A percentile compares a stretch with the other conserved stretches of the same genome.
phyloP scores from a whole-genome alignment of 2,888 invertebrate species.

The Zygogramma bicolorata region DNA sequence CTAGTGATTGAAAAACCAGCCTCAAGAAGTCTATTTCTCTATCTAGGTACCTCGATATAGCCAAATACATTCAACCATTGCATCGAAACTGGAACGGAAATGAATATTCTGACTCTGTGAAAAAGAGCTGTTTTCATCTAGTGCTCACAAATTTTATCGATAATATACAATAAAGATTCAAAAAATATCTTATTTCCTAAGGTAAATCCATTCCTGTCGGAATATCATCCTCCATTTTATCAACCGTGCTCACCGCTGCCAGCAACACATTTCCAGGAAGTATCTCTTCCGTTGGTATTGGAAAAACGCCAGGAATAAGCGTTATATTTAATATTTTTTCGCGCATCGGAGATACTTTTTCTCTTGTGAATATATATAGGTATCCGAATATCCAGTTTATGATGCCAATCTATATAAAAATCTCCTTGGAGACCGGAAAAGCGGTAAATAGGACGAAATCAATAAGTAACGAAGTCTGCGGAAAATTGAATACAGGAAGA shows the following conservation, averaged over 20 bases:
- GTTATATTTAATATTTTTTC: neutral
- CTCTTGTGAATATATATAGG: neutral
- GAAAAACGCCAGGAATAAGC: conserved; percentile 21
- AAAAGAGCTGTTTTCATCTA: neutral
- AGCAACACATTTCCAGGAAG: conserved; percentile 30
- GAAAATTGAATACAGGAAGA: conserved; percentile 26
- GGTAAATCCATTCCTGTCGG: conserved; percentile 5
- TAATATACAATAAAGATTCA: neutral
- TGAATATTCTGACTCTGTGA: no score
- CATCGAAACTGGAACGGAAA: no score
- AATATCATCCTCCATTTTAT: conserved; percentile 37
- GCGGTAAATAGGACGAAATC: conserved; percentile 24
- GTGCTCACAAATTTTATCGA: neutral
- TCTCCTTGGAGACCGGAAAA: conserved; percentile 19
- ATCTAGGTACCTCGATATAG: no score
- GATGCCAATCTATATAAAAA: conserved; percentile 29
- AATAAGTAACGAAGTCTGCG: conserved; percentile 25
- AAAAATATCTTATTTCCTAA: neutral
- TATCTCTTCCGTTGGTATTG: conserved; percentile 21
- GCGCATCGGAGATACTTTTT: neutral
- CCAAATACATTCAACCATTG: no score
- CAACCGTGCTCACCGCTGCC: conserved; percentile 34
- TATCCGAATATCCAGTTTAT: conserved; percentile 23
- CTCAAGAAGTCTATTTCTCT: no score
- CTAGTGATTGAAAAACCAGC: no score